Percentiles rank a stretch among this genome's conserved stretches.
Conservation (phyloP, 2,888 invertebrate species). For the Hyppa rectilinea region DNA sequence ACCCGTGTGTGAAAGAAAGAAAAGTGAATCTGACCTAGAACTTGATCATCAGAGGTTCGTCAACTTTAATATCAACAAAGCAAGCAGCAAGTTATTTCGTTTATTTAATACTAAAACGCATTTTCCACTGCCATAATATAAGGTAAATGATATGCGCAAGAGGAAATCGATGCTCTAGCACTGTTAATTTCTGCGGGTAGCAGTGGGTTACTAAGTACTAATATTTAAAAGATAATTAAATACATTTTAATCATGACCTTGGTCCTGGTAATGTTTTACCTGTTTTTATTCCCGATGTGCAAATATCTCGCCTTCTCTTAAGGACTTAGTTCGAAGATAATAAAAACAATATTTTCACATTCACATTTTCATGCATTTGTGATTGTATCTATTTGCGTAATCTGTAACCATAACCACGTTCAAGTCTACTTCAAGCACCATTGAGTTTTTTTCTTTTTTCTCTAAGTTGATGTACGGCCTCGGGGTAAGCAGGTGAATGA, state of each 20-base stretch:
- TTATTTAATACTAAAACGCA: background rate
- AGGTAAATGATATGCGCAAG: slow-evolving; percentile 34
- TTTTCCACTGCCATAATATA: background rate
- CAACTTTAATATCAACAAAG: background rate
- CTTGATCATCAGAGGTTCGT: background rate
- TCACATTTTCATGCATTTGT: slow-evolving; percentile 15
- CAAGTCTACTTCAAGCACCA: slow-evolving; percentile 42
- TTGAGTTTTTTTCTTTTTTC: slow-evolving; percentile 20
- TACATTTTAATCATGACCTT: slow-evolving; percentile 17
- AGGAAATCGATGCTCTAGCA: slow-evolving; percentile 30
- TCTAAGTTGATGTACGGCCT: background rate
- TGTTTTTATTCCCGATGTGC: slow-evolving; percentile 8
- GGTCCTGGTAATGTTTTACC: slow-evolving; percentile 1
- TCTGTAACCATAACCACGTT: slow-evolving; percentile 24
- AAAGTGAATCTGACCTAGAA: background rate
- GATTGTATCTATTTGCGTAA: slow-evolving; percentile 24
- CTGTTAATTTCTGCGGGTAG: slow-evolving; percentile 16
- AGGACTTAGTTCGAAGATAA: background rate
- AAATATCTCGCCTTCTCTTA: slow-evolving; percentile 1
- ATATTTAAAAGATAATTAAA: slow-evolving; percentile 21
- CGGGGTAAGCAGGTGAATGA: slow-evolving; percentile 24
- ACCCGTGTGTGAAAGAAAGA: background rate
- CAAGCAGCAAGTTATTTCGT: background rate
- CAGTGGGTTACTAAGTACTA: slow-evolving; percentile 15
- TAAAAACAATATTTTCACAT: background rate